A percentile compares a stretch with the other conserved stretches of the same genome.
phyloP scores from a whole-genome alignment of 2,888 invertebrate genomes.

The Drosophila maculinotata region DNA sequence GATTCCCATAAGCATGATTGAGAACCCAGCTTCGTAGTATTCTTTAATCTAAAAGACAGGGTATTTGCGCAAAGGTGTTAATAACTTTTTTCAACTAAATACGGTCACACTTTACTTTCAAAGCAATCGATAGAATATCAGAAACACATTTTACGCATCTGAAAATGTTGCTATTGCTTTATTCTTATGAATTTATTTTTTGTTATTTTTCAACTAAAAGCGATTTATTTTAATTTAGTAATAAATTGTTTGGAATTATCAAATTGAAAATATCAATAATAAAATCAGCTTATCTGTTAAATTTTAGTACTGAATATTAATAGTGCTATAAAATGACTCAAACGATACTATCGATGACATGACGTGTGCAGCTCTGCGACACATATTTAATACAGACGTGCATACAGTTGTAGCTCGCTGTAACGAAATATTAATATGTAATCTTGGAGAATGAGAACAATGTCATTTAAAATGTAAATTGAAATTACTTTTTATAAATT shows the following conservation, averaged over 20 bases:
- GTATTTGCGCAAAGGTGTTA: conserved; percentile 7
- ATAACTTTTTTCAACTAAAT: neutral
- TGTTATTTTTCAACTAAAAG: too few relatives aligned
- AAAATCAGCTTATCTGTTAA: too few relatives aligned
- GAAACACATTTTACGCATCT: neutral
- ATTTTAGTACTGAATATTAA: too few relatives aligned
- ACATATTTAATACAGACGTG: conserved; percentile 20
- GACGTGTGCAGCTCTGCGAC: conserved; percentile 23
- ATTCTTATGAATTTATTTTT: too few relatives aligned
- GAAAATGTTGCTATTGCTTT: neutral
- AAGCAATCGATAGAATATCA: conserved; percentile 11
- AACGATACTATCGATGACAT: conserved; percentile 33
- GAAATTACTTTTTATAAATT: neutral
- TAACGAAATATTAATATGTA: neutral
- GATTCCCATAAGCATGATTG: neutral
- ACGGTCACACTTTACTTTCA: conserved; percentile 18
- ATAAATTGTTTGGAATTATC: too few relatives aligned
- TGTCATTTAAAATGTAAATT: neutral
- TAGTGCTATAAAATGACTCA: conserved; percentile 7
- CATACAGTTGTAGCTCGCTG: conserved; percentile 30
- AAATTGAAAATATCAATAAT: too few relatives aligned
- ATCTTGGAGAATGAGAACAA: neutral
- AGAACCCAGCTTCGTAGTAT: neutral
- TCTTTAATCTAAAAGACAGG: conserved; percentile 3
- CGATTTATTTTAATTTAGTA: neutral